These are phyloP conservation scores for Pentalonia nigronervosa DNA, from an alignment of 1,140 invertebrate genomes.

Conservation along the genomic window DNA sequence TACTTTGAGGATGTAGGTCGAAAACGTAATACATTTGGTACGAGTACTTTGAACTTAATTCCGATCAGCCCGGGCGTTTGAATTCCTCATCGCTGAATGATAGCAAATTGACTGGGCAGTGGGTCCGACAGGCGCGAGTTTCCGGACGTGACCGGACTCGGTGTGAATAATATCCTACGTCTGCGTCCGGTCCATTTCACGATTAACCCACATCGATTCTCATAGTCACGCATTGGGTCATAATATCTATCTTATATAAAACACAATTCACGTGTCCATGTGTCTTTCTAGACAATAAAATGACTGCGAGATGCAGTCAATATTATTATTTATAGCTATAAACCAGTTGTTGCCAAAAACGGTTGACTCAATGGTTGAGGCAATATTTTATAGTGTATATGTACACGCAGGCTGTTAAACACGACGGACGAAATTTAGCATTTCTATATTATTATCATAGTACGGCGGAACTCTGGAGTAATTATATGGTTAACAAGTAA, in stretches of 20 bases:
- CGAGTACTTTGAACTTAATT: conserved; percentile 26
- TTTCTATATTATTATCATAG: too few relatives aligned
- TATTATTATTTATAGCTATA: not conserved
- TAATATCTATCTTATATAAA: conserved; percentile 17
- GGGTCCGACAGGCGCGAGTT: conserved; percentile 24
- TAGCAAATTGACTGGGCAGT: conserved; percentile 36
- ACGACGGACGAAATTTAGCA: too few relatives aligned
- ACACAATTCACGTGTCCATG: not conserved
- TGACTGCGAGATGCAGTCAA: not conserved
- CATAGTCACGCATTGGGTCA: not conserved
- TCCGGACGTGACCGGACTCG: conserved; percentile 33
- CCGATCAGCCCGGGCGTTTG: not conserved
- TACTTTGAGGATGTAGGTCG: not conserved
- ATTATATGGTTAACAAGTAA: too few relatives aligned
- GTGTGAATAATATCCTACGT: conserved; percentile 11
- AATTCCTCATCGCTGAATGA: conserved; percentile 33
- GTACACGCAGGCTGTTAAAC: too few relatives aligned
- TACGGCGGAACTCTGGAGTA: not conserved
- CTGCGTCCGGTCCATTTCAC: conserved; percentile 6
- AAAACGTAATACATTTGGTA: not conserved
- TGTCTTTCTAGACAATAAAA: not conserved
- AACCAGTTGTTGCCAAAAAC: not conserved
- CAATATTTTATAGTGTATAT: not conserved
- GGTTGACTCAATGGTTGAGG: too few relatives aligned
- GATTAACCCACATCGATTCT: conserved; percentile 27